Evolutionary conservation across 2,797 vertebrate genomes (phyloP).

Genomic region (Pseudochirops corinnae): DNA sequence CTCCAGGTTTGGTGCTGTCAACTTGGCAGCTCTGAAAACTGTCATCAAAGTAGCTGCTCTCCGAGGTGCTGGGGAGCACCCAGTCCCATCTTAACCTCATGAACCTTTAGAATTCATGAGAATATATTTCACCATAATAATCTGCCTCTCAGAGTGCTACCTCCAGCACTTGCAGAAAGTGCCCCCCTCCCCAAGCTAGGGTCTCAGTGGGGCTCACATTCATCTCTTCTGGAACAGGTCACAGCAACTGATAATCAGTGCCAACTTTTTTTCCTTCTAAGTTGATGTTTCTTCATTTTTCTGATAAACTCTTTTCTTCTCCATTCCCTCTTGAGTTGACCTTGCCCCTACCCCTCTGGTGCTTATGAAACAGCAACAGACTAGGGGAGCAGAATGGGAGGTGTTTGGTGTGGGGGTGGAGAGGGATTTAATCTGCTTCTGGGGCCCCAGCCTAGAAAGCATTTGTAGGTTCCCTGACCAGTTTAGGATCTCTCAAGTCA

Average conservation of each 20-base stretch:
- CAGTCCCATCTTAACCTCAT: neutral
- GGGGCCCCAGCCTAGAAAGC: neutral
- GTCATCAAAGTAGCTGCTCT: neutral
- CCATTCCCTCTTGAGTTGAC: neutral
- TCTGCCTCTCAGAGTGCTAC: neutral
- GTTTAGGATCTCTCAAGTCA: neutral
- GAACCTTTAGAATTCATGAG: neutral
- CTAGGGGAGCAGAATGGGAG: neutral
- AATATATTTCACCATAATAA: neutral
- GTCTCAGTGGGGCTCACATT: neutral
- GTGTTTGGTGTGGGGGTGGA: neutral
- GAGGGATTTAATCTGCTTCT: neutral
- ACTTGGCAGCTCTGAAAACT: neutral
- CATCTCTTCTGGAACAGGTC: neutral
- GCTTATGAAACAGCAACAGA: neutral
- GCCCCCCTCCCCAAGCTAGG: neutral
- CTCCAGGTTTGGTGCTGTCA: neutral
- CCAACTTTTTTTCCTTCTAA: neutral
- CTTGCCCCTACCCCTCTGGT: neutral
- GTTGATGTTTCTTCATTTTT: neutral
- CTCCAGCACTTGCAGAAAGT: neutral
- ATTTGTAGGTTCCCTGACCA: neutral
- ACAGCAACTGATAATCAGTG: neutral
- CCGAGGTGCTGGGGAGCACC: neutral
- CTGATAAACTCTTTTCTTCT: neutral